Evolutionary conservation across 2,888 invertebrate genomes (phyloP).

Genomic region (Hypena proboscidalis): DNA sequence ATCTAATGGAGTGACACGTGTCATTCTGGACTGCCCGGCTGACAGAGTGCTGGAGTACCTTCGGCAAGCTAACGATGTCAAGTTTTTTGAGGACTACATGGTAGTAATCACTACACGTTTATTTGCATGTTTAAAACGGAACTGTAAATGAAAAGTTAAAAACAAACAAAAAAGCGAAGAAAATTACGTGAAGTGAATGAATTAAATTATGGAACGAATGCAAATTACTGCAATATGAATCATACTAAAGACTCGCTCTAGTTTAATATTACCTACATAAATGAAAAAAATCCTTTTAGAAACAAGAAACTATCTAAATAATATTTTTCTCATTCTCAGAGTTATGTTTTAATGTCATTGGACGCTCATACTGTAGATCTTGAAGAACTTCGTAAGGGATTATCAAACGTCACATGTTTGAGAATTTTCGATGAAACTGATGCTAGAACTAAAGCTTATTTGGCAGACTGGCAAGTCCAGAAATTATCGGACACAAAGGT

Average conservation of each 20-base stretch:
- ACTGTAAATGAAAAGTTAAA: too few species aligned
- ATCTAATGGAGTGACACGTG: constrained; percentile 87
- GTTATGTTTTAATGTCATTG: constrained; percentile 77
- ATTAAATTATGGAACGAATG: too few species aligned
- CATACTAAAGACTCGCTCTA: too few species aligned
- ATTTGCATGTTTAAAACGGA: too few species aligned
- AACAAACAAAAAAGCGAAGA: too few species aligned
- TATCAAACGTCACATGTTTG: constrained; percentile 89
- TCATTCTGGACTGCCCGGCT: constrained; percentile 91
- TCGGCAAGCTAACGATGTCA: constrained; percentile 92
- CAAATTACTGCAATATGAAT: too few species aligned
- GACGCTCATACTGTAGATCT: constrained; percentile 89
- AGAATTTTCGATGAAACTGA: constrained; percentile 87
- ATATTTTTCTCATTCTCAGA: constrained; percentile 53
- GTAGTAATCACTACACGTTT: too few species aligned
- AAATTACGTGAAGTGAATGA: too few species aligned
- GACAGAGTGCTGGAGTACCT: constrained; percentile 88
- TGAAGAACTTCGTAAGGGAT: constrained; percentile 85
- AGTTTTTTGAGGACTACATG: constrained; percentile 93
- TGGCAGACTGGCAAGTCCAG: constrained; percentile 77
- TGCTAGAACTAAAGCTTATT: constrained; percentile 76
- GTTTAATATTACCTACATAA: too few species aligned
- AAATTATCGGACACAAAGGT: constrained; percentile 59
- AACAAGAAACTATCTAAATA: too few species aligned
- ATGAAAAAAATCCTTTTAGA: too few species aligned